Evolutionary conservation across 2,888 invertebrate genomes (phyloP).

Genomic region (Willowsia nigromaculata): DNA sequence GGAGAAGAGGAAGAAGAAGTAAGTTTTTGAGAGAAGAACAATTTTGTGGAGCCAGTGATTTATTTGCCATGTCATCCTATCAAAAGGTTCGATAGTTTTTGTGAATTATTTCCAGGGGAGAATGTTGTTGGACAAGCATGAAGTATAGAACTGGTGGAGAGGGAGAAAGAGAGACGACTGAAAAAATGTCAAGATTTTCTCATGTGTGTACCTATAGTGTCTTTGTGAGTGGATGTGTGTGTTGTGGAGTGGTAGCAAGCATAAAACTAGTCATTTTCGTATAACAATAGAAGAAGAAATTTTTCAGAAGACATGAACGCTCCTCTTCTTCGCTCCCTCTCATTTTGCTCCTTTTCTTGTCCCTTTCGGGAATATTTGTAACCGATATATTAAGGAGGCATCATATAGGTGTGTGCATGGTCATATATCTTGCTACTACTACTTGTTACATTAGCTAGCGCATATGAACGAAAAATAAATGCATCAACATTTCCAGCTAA

Average conservation of each 20-base stretch:
- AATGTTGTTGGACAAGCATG: slow-evolving; percentile 69
- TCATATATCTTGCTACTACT: not conserved
- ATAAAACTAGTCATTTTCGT: too few species aligned
- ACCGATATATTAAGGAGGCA: not conserved
- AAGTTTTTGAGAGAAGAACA: slow-evolving; percentile 67
- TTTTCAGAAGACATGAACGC: too few species aligned
- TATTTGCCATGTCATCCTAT: slow-evolving; percentile 77
- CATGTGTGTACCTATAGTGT: slow-evolving; percentile 39
- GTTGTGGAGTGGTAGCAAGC: too few species aligned
- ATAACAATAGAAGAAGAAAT: too few species aligned
- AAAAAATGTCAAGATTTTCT: slow-evolving; percentile 68
- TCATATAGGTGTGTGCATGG: not conserved
- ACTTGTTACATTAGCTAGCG: slow-evolving; percentile 54
- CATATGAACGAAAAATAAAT: too few species aligned
- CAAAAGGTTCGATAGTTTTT: slow-evolving; percentile 76
- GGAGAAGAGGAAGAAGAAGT: not conserved
- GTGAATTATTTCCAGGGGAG: slow-evolving; percentile 75
- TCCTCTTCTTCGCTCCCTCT: slow-evolving; percentile 1
- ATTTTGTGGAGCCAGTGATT: slow-evolving; percentile 76
- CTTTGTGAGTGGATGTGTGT: slow-evolving; percentile 10
- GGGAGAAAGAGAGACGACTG: slow-evolving; percentile 14
- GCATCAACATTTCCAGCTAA: too few species aligned
- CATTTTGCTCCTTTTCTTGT: not conserved
- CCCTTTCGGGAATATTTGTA: slow-evolving; percentile 29
- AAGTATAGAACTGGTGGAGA: slow-evolving; percentile 8